phyloP scores from a whole-genome alignment of 1,140 invertebrate species.

The Heliconius nattereri region DNA sequence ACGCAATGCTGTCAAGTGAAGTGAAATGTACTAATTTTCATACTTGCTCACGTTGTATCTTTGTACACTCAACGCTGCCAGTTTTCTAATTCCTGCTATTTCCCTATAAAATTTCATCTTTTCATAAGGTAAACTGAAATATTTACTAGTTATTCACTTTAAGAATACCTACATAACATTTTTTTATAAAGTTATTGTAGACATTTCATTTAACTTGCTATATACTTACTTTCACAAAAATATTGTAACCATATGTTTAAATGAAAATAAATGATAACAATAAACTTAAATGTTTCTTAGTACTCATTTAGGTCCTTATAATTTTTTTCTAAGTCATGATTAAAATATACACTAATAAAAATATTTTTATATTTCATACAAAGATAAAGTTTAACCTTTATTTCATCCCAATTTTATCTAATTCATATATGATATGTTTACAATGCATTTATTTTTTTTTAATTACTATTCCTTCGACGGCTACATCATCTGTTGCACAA shows the following conservation, averaged over 20 bases:
- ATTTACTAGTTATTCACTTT: constrained; percentile 3
- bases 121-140: not conserved
- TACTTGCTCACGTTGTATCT: constrained; percentile 9
- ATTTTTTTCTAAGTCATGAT: too few relatives aligned
- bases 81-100: not conserved
- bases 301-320: too few relatives aligned
- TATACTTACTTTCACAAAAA: not conserved
- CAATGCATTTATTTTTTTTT: too few relatives aligned
- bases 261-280: not conserved
- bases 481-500: too few relatives aligned
- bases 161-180: not conserved
- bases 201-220: not conserved
- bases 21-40: constrained; percentile 9
- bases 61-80: not conserved
- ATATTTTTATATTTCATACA: not conserved
- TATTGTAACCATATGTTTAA: constrained; percentile 1
- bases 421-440: too few relatives aligned
- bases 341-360: too few relatives aligned
- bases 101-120: not conserved
- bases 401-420: not conserved
- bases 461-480: too few relatives aligned
- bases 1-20: not conserved
- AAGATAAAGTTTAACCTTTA: not conserved
- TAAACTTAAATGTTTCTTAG: too few relatives aligned
- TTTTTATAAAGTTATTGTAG: not conserved